Evolutionary conservation across 1,140 invertebrate species (phyloP), one percentile per base, ranked within the genome.

Genomic region (Metaphire vulgaris): DNA sequence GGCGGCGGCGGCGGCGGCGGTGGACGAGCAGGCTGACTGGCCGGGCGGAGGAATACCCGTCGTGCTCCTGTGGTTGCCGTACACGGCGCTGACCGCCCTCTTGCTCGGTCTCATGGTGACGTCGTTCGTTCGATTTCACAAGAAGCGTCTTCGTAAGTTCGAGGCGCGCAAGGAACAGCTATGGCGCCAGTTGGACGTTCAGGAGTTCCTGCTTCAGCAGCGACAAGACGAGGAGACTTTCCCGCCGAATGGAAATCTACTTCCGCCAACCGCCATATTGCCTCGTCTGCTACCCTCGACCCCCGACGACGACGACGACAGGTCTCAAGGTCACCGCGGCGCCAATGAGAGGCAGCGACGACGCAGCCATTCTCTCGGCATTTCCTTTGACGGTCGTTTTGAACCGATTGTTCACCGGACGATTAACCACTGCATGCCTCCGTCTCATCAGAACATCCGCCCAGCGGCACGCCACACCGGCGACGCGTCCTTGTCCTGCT

Each of bases 61-160:
- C 21, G 28, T 28, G 29, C 33, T 73, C 21, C 15, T 77, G 16
- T 77, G 76, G 76, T 29, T 77, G 70, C 76, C 76, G 33, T 77
- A 77, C 70, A 34, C 56, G 31, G 56, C 32, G 28, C 41, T 77
- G 2, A 29, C 70, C 1, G 28, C 41, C 12, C 31, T 77, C 16
- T n/a, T 77, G 2, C 28, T 77, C 14, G 32, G 31, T 1, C 31
- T 77, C 15, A 77, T 77, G 71, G 1, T 72, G 1, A 32, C 32
- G 26, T 77, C 76, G 32, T 77, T 77, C 33, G 1, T 77, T 33
- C 41, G 33, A 28, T 77, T 66, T 33, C 76, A 77, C 64, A 16
- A 34, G 28, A 73, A 73, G 34, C 29, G 72, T 33, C 69, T 70
- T 32, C 76, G 72, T 65, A 77, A 77, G 71, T 77, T 74, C 75